phyloP scores from a whole-genome alignment of 2,888 invertebrate species.

The Trissoscelio sp. region DNA sequence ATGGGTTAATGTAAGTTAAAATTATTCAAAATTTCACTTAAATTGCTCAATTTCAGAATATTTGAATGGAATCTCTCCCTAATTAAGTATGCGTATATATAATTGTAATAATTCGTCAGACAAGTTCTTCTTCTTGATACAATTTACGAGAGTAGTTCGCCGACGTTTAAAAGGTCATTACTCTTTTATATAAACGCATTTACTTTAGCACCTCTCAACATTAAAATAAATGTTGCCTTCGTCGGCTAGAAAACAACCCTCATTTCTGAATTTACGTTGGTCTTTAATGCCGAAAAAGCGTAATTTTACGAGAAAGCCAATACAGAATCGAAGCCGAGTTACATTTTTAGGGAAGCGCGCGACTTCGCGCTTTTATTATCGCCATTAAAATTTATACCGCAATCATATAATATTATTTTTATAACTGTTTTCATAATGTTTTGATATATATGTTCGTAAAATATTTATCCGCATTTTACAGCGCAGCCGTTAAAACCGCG shows the following conservation, averaged over 20 bases:
- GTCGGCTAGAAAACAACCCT: neutral
- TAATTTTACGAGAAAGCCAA: constrained; percentile 9
- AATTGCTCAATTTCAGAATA: neutral
- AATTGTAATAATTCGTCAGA: constrained; percentile 21
- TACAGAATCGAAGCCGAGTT: constrained; percentile 7
- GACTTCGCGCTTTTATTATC: constrained; percentile 17
- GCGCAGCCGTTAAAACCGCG: neutral
- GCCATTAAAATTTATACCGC: constrained; percentile 26
- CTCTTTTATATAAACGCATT: constrained; percentile 4
- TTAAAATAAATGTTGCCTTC: constrained; percentile 21
- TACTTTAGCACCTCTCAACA: constrained; percentile 9
- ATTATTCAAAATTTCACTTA: no score
- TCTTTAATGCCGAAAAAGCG: constrained; percentile 4
- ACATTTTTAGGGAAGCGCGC: constrained; percentile 10
- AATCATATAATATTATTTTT: constrained; percentile 25
- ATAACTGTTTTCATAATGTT: constrained; percentile 8
- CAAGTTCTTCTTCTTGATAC: neutral
- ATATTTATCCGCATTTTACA: constrained; percentile 11
- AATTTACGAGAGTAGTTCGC: constrained; percentile 4
- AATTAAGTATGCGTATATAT: constrained; percentile 5
- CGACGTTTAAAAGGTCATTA: constrained; percentile 11
- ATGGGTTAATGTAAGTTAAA: no score
- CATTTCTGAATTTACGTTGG: constrained; percentile 3
- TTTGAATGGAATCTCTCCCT: no score
- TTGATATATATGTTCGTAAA: constrained; percentile 10